phyloP scores from a whole-genome alignment of 2,888 invertebrate species.

The Priapulus caudatus region DNA sequence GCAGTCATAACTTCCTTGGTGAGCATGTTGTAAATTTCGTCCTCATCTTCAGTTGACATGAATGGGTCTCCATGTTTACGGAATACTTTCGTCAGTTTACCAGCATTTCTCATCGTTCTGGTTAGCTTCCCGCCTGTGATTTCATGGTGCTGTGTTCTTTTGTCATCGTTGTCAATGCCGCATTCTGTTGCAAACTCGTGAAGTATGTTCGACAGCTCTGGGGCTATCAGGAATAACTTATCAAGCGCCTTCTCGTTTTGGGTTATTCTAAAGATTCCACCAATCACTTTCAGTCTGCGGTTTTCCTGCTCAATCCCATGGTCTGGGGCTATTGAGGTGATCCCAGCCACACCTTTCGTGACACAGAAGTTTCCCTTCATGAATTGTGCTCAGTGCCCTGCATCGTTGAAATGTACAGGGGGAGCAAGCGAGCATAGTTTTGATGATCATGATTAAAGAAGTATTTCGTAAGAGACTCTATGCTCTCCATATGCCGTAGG shows the following conservation, averaged over 20 bases:
- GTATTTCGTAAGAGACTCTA: slow-evolving; percentile 8
- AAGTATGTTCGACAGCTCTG: slow-evolving; percentile 10
- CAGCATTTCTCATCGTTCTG: slow-evolving; percentile 13
- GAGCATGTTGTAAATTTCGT: slow-evolving; percentile 15
- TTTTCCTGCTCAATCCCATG: slow-evolving; percentile 13
- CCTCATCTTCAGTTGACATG: slow-evolving; percentile 13
- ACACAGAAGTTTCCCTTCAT: slow-evolving; percentile 13
- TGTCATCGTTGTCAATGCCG: slow-evolving; percentile 7
- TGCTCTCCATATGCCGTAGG: neutral
- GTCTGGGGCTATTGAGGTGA: slow-evolving; percentile 14
- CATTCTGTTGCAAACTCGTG: slow-evolving; percentile 9
- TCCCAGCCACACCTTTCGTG: slow-evolving; percentile 10
- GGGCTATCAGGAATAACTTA: slow-evolving; percentile 11
- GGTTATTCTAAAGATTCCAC: slow-evolving; percentile 11
- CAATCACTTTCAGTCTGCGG: slow-evolving; percentile 11
- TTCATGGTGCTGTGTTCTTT: slow-evolving; percentile 12
- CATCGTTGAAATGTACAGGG: slow-evolving; percentile 12
- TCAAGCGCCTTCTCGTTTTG: slow-evolving; percentile 11
- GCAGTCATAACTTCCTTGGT: slow-evolving; percentile 15
- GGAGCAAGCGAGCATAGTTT: slow-evolving; percentile 12
- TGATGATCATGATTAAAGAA: slow-evolving; percentile 13
- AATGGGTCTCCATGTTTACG: slow-evolving; percentile 15
- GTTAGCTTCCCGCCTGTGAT: slow-evolving; percentile 7
- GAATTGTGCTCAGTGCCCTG: slow-evolving; percentile 11
- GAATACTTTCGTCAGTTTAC: slow-evolving; percentile 14